Evolutionary conservation across 2,113 vertebrate species (phyloP), one percentile per base, ranked within the genome.

Genomic region (Anser brachyrhynchus): DNA sequence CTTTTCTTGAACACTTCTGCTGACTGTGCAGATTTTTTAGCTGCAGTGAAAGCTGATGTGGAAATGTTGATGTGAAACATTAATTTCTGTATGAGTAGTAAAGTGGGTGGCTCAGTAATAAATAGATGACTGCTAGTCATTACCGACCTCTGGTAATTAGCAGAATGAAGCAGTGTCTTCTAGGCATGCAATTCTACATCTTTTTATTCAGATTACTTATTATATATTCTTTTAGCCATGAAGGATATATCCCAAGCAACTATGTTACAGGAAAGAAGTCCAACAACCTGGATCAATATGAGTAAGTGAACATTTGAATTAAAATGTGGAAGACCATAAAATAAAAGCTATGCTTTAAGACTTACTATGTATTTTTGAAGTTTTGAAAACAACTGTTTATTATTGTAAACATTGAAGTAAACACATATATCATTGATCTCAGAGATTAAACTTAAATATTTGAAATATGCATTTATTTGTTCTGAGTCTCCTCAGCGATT

Each of bases 161-260:
- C 13, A 76, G 37, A 39, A 73, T 41, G 33, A 65, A 90, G 43
- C 26, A 21, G 21, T 31, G 19, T 64, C 37, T 74, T 72, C 62
- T 72, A 65, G 52, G 25, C 17, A 12, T 76, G 26, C 35, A 44
- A 7, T 67, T 85, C 57, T 64, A 28, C 28, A 22, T 22, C 3
- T 59, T 90, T 78, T 93, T 62, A 46, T 18, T 66, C 11, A 39
- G 44, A 37, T 74, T 13, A 14, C 26, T 2, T 93, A 51, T 51
- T 76, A 12, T 44, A 0, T 80, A 19, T 58, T 62, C 61, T 70
- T 97, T 59, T 96, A 99, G 99, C 35, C 97, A 98, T 80, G 98
- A 99, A 96, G 99, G 99, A 20, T 99, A 99, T 97, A 99, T 99
- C 89, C 99, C 99, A 81, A 99, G 99, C 96, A 99, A 99, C 97